These are phyloP conservation scores for Solen grandis DNA, from an alignment of 1,140 invertebrate genomes.

Conservation along the genomic window DNA sequence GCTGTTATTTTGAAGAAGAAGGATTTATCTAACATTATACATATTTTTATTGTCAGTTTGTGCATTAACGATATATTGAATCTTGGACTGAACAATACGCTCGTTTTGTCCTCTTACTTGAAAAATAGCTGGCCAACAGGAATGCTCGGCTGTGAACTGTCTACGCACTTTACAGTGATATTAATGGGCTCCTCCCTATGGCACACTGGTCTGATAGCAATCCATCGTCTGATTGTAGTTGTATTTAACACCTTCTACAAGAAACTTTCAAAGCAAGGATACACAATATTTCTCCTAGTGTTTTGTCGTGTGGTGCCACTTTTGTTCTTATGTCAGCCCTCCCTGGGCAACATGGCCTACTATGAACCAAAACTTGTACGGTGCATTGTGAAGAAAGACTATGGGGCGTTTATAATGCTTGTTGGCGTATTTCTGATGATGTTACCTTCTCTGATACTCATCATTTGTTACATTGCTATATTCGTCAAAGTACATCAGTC, in stretches of 20 bases:
- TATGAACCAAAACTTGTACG: conserved; percentile 78
- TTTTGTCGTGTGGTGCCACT: conserved; percentile 77
- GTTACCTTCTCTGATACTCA: conserved; percentile 77
- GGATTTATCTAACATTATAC: conserved; percentile 77
- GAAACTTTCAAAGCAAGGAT: conserved; percentile 77
- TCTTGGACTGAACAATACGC: conserved; percentile 77
- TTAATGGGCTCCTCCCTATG: conserved; percentile 78
- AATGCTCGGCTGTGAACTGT: conserved; percentile 73
- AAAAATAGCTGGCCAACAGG: conserved; percentile 73
- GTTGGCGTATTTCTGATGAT: conserved; percentile 78
- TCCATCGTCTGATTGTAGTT: conserved; percentile 80
- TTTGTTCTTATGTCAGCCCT: conserved; percentile 75
- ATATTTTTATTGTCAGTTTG: conserved; percentile 79
- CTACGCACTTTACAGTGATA: conserved; percentile 77
- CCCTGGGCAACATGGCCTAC: conserved; percentile 76
- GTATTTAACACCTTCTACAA: conserved; percentile 79
- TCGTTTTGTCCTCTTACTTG: conserved; percentile 79
- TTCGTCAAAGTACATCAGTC: conserved; percentile 78
- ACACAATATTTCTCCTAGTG: conserved; percentile 76
- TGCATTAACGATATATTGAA: conserved; percentile 80
- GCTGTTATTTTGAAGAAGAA: conserved; percentile 67
- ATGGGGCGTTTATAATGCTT: conserved; percentile 75
- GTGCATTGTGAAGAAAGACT: conserved; percentile 76
- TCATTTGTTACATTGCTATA: conserved; percentile 79
- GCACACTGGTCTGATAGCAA: conserved; percentile 80